A percentile compares a stretch with the other conserved stretches of the same genome.
Conservation (phyloP, 2,113 vertebrate genomes). For the Loxodonta africana region DNA sequence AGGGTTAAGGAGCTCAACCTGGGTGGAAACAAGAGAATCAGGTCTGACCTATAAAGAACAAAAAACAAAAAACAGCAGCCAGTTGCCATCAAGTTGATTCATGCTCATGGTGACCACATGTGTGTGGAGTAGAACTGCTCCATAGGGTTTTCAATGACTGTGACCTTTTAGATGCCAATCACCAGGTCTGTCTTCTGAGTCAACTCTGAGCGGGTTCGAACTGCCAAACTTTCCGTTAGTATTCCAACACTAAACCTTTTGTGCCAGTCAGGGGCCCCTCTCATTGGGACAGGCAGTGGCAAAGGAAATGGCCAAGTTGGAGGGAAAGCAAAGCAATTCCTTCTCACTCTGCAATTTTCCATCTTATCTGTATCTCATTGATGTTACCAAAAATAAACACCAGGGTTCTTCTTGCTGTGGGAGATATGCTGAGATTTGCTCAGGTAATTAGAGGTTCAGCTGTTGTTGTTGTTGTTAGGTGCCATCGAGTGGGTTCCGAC, state of each 20-base stretch:
- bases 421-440: background rate
- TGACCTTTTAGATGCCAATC: background rate
- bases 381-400: background rate
- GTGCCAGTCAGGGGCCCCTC: background rate
- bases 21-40: accelerated
- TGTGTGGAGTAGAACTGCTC: background rate
- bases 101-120: too few relatives aligned
- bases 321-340: accelerated
- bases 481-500: too few relatives aligned
- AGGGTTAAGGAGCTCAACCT: background rate
- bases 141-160: background rate
- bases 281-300: background rate
- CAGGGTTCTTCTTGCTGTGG: background rate
- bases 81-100: background rate
- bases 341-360: accelerated
- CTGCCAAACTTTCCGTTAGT: background rate
- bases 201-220: background rate
- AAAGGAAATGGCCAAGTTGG: accelerated
- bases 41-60: background rate
- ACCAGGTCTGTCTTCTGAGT: background rate
- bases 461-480: too few relatives aligned
- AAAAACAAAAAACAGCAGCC: background rate
- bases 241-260: background rate
- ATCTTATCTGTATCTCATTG: accelerated
- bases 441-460: background rate